phyloP scores from a whole-genome alignment of 92 coral and sea anemone species.

The Porites rus region DNA sequence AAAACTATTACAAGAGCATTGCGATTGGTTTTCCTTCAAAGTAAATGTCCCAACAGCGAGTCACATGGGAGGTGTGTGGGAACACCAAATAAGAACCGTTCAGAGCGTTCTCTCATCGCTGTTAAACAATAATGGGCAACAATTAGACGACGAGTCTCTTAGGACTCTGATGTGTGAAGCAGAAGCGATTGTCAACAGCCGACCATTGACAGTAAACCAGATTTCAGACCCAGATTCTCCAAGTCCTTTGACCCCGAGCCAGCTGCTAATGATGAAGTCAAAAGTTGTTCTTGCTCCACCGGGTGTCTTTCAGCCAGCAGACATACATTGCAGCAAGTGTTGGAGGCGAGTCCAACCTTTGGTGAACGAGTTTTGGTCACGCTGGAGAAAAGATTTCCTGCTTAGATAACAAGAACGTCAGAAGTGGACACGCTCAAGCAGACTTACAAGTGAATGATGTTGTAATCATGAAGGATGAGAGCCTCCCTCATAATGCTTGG shows the following conservation, averaged over 20 bases:
- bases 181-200: constrained; percentile 46
- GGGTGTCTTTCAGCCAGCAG: constrained; percentile 53
- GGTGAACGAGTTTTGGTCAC: constrained; percentile 31
- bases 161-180: constrained; percentile 30
- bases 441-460: constrained; percentile 15
- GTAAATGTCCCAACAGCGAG: constrained; percentile 59
- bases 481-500: constrained; percentile 49
- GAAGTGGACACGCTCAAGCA: constrained; percentile 33
- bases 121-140: constrained; percentile 18
- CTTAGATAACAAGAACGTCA: constrained; percentile 27
- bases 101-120: constrained; percentile 40
- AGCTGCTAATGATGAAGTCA: constrained; percentile 59
- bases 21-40: constrained; percentile 42
- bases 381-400: constrained; percentile 32
- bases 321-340: constrained; percentile 46
- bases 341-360: constrained; percentile 62
- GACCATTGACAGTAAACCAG: constrained; percentile 36
- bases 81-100: constrained; percentile 47
- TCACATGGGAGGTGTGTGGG: constrained; percentile 68
- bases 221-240: constrained; percentile 46
- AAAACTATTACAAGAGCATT: constrained; percentile 22
- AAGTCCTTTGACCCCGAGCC: constrained; percentile 51
- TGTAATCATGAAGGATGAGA: constrained; percentile 43
- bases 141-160: constrained; percentile 43
- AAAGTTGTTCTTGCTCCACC: constrained; percentile 59